phyloP scores from a whole-genome alignment of 2,888 invertebrate species.

The Sinhomidia bicolor region DNA sequence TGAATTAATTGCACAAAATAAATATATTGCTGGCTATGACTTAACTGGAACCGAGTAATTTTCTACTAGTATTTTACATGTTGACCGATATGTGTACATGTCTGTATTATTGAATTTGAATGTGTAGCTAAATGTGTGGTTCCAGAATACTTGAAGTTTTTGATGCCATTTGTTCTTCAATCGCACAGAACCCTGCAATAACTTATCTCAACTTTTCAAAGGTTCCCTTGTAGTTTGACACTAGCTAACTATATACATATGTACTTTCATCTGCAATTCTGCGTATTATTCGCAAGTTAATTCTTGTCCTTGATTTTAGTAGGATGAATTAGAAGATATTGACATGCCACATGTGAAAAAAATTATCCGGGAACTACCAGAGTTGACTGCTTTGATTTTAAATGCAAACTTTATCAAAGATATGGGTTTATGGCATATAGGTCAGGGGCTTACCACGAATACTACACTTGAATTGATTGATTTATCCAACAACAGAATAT shows the following conservation, averaged over 20 bases:
- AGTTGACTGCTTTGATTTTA: conserved; percentile 82
- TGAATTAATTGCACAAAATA: conserved; percentile 74
- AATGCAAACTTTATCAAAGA: conserved; percentile 84
- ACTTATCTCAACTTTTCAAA: conserved; percentile 66
- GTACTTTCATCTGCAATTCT: background rate
- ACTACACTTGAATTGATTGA: conserved; percentile 83
- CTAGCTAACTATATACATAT: too few relatives aligned
- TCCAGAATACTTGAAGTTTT: conserved; percentile 65
- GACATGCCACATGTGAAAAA: conserved; percentile 82
- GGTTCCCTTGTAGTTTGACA: conserved; percentile 29
- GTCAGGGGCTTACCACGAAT: conserved; percentile 81
- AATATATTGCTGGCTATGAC: conserved; percentile 67
- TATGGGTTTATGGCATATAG: conserved; percentile 82
- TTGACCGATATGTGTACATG: background rate
- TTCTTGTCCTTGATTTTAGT: conserved; percentile 51
- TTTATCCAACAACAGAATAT: conserved; percentile 84
- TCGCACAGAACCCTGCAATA: conserved; percentile 44
- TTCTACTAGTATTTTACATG: background rate
- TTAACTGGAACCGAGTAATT: conserved; percentile 67
- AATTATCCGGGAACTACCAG: conserved; percentile 81
- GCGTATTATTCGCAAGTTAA: background rate
- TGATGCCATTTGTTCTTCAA: conserved; percentile 56
- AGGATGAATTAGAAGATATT: conserved; percentile 83
- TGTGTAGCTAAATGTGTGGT: background rate
- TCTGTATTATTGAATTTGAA: background rate